Percentiles rank a stretch among this genome's conserved stretches.
These are phyloP conservation scores for Cephalopachus bancanus DNA, from an alignment of 2,797 vertebrate genomes.

Conservation along the genomic window DNA sequence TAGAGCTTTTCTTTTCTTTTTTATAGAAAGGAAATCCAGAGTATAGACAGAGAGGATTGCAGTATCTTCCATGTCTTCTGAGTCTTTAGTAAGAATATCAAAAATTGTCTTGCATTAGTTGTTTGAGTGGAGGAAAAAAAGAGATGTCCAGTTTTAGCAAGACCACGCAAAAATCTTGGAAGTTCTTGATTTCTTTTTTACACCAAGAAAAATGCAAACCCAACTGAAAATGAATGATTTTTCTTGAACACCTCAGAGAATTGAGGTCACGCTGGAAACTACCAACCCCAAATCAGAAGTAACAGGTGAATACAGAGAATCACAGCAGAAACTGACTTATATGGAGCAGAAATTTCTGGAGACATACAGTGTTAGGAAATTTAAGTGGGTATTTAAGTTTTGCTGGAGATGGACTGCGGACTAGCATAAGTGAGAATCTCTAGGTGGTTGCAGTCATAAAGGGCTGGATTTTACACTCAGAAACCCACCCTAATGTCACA, in stretches of 20 bases:
- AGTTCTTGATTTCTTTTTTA: background rate
- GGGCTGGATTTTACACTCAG: background rate
- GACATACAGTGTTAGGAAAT: background rate
- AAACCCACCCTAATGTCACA: background rate
- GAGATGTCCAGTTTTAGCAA: background rate
- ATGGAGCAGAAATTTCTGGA: background rate
- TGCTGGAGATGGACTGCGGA: background rate
- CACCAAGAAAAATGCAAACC: background rate
- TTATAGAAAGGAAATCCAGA: background rate
- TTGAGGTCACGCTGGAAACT: background rate
- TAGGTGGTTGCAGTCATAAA: too few relatives aligned
- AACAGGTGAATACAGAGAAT: background rate
- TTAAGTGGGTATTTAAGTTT: background rate
- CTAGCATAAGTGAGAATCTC: background rate
- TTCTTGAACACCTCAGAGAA: background rate
- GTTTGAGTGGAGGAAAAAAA: background rate
- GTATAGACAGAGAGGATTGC: background rate
- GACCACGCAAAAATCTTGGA: background rate
- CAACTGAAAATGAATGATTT: background rate
- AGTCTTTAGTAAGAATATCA: background rate
- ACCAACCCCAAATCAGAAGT: background rate
- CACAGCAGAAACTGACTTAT: background rate
- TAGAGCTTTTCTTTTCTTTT: background rate
- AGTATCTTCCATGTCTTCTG: background rate
- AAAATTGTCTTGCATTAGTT: background rate